A percentile compares a stretch with the other conserved stretches of the same genome.
Conservation (phyloP, 2,888 invertebrate genomes). For the Drosophila kanekoi region DNA sequence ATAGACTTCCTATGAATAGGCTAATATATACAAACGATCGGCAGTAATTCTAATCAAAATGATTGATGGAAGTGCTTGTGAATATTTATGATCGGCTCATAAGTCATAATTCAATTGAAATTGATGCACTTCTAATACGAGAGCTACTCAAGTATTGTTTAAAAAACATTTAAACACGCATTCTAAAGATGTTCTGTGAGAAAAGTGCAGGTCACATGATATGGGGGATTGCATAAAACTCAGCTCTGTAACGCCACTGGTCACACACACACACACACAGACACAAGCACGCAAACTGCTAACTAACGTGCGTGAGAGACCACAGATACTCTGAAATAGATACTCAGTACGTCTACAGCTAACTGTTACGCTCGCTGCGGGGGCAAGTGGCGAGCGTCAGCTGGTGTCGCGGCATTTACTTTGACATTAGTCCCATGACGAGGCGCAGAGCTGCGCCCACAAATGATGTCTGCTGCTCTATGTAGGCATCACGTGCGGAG, state of each 20-base stretch:
- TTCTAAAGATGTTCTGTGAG: constrained; percentile 26
- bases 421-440: constrained; percentile 62
- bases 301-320: constrained; percentile 59
- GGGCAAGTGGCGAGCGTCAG: constrained; percentile 38
- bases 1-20: constrained; percentile 39
- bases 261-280: constrained; percentile 20
- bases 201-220: constrained; percentile 66
- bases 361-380: constrained; percentile 21
- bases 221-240: constrained; percentile 71
- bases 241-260: constrained; percentile 58
- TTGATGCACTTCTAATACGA: constrained; percentile 29
- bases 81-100: constrained; percentile 51
- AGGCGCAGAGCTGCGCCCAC: constrained; percentile 18
- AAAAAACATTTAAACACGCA: not conserved
- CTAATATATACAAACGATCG: constrained; percentile 22
- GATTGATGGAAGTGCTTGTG: constrained; percentile 58
- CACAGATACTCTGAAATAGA: constrained; percentile 40
- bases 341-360: constrained; percentile 26
- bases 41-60: constrained; percentile 60
- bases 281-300: constrained; percentile 30
- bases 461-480: constrained; percentile 6
- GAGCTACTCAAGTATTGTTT: constrained; percentile 24
- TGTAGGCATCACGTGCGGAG: constrained; percentile 62
- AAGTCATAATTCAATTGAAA: constrained; percentile 69
- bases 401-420: constrained; percentile 47